A percentile compares a stretch with the other conserved stretches of the same genome.
phyloP scores from a whole-genome alignment of 2,888 invertebrate species.

The Steinernema scapterisci region DNA sequence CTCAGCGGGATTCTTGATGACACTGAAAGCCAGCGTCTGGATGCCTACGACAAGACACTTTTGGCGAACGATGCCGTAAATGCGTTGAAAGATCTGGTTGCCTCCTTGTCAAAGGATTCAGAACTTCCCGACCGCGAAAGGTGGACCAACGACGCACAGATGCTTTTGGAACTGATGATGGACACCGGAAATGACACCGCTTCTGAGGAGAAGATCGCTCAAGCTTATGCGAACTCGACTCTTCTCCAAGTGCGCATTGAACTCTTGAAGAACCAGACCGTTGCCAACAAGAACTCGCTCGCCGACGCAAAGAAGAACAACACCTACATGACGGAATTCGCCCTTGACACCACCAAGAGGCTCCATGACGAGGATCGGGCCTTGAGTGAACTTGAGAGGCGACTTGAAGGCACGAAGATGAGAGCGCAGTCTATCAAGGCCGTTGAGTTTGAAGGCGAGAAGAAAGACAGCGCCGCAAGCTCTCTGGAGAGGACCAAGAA shows the following conservation, averaged over 20 bases:
- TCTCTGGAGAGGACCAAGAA: constrained; percentile 22
- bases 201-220: constrained; percentile 41
- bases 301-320: background rate
- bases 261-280: background rate
- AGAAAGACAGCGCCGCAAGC: constrained; percentile 12
- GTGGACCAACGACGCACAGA: constrained; percentile 46
- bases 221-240: constrained; percentile 36
- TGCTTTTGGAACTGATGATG: constrained; percentile 47
- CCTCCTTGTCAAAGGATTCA: constrained; percentile 36
- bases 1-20: constrained; percentile 45
- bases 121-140: constrained; percentile 40
- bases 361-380: background rate
- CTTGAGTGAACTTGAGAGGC: background rate
- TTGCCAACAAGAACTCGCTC: background rate
- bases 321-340: background rate
- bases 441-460: constrained; percentile 34
- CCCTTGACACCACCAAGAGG: background rate
- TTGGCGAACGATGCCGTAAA: constrained; percentile 46
- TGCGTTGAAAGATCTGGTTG: constrained; percentile 41
- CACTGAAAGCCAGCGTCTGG: constrained; percentile 42
- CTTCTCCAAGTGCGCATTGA: background rate
- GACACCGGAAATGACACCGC: constrained; percentile 42
- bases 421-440: background rate
- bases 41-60: constrained; percentile 50
- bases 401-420: background rate